phyloP scores from a whole-genome alignment of 2,888 invertebrate species.

The Drosophila buzzatii region DNA sequence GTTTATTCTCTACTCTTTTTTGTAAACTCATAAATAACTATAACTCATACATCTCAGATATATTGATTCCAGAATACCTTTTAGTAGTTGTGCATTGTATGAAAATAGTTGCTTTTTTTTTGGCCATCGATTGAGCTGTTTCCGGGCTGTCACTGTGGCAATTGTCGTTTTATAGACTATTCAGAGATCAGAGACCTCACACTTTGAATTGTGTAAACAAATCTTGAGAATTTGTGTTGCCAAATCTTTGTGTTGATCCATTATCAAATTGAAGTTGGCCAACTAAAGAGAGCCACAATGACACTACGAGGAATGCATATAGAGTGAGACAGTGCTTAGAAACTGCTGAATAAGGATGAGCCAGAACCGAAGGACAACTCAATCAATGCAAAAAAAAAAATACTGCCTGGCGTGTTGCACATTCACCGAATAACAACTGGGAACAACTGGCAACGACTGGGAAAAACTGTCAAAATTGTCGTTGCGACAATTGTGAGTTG shows the following conservation, averaged over 20 bases:
- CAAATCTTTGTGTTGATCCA: conserved; percentile 29
- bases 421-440: conserved; percentile 8
- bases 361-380: conserved; percentile 48
- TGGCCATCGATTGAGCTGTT: conserved; percentile 62
- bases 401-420: conserved; percentile 55
- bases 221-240: conserved; percentile 26
- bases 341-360: conserved; percentile 34
- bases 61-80: background rate
- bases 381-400: conserved; percentile 63
- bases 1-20: background rate
- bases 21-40: background rate
- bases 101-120: background rate
- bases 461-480: conserved; percentile 63
- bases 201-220: conserved; percentile 26
- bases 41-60: background rate
- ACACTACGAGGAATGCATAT: conserved; percentile 36
- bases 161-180: conserved; percentile 30
- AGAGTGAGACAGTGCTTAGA: conserved; percentile 6
- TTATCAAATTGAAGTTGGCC: conserved; percentile 49
- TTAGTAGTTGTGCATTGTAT: background rate
- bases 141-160: conserved; percentile 54
- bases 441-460: conserved; percentile 24
- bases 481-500: conserved; percentile 52
- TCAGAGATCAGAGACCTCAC: conserved; percentile 41
- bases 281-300: conserved; percentile 30